These are phyloP conservation scores for Vidua macroura DNA, from an alignment of 2,113 vertebrate species.

Conservation along the genomic window DNA sequence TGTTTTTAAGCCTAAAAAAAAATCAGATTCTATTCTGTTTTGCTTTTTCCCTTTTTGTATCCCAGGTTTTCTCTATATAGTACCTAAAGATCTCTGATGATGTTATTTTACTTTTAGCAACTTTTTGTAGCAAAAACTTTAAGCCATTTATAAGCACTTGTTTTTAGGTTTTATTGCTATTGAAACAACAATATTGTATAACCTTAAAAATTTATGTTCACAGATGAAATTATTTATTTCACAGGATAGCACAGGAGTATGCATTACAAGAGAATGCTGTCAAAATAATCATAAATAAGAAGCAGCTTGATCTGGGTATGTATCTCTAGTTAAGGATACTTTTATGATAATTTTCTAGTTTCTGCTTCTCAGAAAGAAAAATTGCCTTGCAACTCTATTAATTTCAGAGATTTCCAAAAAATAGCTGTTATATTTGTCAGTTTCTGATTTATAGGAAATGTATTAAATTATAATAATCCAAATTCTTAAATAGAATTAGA, in stretches of 20 bases:
- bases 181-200: not conserved
- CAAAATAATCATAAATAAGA: constrained; percentile 83
- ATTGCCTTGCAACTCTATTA: not conserved
- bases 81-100: not conserved
- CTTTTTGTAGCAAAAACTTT: not conserved
- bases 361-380: not conserved
- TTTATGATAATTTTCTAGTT: not conserved
- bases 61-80: not conserved
- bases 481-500: not conserved
- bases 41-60: not conserved
- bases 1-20: not conserved
- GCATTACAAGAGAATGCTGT: constrained; percentile 77
- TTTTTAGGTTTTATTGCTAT: not conserved
- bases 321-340: not conserved
- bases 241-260: constrained; percentile 78
- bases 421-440: not conserved
- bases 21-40: not conserved
- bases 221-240: constrained; percentile 36
- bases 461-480: not conserved
- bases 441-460: not conserved
- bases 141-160: not conserved
- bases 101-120: not conserved
- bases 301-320: constrained; percentile 79
- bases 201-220: not conserved
- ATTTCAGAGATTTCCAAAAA: not conserved